Evolutionary conservation across 2,888 invertebrate genomes (phyloP), one percentile per base, ranked within the genome.

Genomic region (Punctoribates punctum): DNA sequence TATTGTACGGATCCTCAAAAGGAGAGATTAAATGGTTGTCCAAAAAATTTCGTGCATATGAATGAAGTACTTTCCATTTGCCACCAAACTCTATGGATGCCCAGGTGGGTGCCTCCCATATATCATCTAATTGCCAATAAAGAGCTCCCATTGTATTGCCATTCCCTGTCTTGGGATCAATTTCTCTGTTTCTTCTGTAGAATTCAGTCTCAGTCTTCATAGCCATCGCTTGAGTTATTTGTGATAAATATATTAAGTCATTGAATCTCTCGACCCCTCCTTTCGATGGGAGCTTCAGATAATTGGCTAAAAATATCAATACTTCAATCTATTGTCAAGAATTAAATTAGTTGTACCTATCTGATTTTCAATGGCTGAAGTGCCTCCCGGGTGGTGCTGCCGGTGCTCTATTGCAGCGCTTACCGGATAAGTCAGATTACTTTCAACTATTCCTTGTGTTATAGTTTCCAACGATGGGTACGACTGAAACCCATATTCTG

Each of bases 41-140:
- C 25, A 86, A 93, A 83, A 97, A 96, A 1, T 91, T 87, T 80
- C 87, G 88, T 0, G 93, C 93, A 84, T 89, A 94, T 83, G 97
- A 94, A 81, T 98, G 97, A 1, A 95, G 85, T 88, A 92, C 89
- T 84, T 94, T 94, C 93, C 93, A 93, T 80, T 87, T 87, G 13
- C 91, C 91, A 48, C 87, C 87, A 81, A 87, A 90, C 84, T 93
- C 92, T 79, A 96, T 92, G 46, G 93, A 89, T 6, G 95, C 90
- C 98, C 98, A 98, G 0, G 96, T 92, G 0, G 97, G 96, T 0
- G 94, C 96, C 81, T 93, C 91, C 98, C 98, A 98, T 46, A 97
- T 92, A 83, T 98, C 97, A 83, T 98, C 97, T 13, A 98, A 85
- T 84, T 99, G 98, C 98, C 98, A 99, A 84, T 96, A 99, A 75